These are phyloP conservation scores for Sarcophaga rosellei DNA, from an alignment of 2,888 invertebrate species.

Conservation along the genomic window DNA sequence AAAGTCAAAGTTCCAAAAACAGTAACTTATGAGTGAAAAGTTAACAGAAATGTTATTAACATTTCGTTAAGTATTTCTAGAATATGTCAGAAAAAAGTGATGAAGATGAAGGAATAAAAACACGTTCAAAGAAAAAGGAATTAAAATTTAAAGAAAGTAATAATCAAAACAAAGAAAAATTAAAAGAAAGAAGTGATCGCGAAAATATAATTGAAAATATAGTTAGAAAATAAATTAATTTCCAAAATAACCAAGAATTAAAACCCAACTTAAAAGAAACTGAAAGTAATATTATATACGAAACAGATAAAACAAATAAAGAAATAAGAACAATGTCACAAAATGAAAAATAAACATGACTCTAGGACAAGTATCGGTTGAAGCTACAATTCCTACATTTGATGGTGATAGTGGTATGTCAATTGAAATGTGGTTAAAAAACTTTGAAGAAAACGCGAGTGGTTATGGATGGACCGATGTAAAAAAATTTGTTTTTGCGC, in stretches of 20 bases:
- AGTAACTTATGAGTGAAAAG: background rate
- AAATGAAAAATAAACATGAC: too few relatives aligned
- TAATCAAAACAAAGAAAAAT: background rate
- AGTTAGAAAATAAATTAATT: background rate
- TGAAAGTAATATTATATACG: background rate
- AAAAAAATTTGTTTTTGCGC: conserved; percentile 18
- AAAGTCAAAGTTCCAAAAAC: background rate
- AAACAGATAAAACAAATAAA: background rate
- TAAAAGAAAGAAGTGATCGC: background rate
- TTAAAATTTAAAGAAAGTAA: background rate
- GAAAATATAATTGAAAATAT: background rate
- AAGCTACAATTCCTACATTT: conserved; percentile 9
- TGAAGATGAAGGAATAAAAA: too few relatives aligned
- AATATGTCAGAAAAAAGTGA: too few relatives aligned
- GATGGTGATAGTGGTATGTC: conserved; percentile 8
- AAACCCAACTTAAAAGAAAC: background rate
- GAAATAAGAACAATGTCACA: too few relatives aligned
- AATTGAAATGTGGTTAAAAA: conserved; percentile 6
- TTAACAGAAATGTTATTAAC: background rate
- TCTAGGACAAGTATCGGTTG: background rate
- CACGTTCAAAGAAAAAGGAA: conserved; percentile 2
- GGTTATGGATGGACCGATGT: conserved; percentile 19
- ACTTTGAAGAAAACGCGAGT: conserved; percentile 18
- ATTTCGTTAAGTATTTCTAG: background rate
- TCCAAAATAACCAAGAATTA: background rate